Evolutionary conservation across 2,888 invertebrate genomes (phyloP).

Genomic region (Dascillus cervinus): DNA sequence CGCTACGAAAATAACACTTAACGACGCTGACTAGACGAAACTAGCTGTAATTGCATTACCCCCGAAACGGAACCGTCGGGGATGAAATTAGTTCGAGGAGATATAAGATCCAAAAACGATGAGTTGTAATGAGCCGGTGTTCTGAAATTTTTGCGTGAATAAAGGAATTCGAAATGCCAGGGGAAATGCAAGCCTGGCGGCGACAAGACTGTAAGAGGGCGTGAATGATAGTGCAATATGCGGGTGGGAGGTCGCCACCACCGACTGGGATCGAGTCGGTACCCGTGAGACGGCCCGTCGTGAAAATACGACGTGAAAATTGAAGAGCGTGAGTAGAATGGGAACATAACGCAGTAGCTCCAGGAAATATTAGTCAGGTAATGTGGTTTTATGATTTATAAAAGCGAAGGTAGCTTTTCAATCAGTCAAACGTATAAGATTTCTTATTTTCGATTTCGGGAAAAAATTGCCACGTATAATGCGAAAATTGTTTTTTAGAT

Average conservation of each 20-base stretch:
- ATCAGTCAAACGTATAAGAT: slow-evolving; percentile 7
- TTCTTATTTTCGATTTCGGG: background rate
- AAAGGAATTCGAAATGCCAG: slow-evolving; percentile 25
- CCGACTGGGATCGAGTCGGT: slow-evolving; percentile 19
- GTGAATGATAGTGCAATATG: slow-evolving; percentile 34
- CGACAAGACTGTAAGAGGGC: slow-evolving; percentile 19
- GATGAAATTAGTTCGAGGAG: too few species aligned
- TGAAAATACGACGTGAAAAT: slow-evolving; percentile 31
- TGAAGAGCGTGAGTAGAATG: slow-evolving; percentile 28
- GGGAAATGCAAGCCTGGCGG: slow-evolving; percentile 28
- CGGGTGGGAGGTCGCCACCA: slow-evolving; percentile 27
- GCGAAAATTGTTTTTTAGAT: too few species aligned
- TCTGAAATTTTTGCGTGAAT: too few species aligned
- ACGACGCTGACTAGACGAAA: too few species aligned
- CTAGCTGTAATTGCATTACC: too few species aligned
- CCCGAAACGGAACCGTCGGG: too few species aligned
- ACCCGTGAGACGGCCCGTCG: slow-evolving; percentile 24
- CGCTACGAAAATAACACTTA: too few species aligned
- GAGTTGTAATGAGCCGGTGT: too few species aligned
- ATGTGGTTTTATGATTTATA: slow-evolving; percentile 19
- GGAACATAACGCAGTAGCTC: slow-evolving; percentile 19
- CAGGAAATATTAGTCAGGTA: slow-evolving; percentile 23
- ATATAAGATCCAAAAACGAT: too few species aligned
- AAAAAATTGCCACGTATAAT: background rate
- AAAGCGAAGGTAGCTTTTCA: slow-evolving; percentile 8